Evolutionary conservation across 2,888 invertebrate genomes (phyloP), one percentile per base, ranked within the genome.

Genomic region (Lamproptera curius): DNA sequence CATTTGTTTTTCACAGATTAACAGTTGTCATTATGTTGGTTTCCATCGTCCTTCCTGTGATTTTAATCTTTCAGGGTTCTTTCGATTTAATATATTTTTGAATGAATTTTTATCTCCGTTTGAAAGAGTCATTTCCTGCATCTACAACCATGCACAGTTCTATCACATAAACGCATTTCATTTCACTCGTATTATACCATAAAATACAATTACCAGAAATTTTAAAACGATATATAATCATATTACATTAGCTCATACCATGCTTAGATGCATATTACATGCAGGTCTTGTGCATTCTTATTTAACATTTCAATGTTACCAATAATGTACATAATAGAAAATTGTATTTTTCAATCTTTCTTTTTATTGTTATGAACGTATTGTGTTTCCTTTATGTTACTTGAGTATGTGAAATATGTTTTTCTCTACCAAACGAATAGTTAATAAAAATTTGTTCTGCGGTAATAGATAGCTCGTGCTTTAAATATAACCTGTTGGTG

Each of bases 221-320:
- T n/a, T n/a, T n/a, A n/a, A n/a, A n/a, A n/a, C n/a, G n/a, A n/a
- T n/a, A n/a, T n/a, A n/a, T 13, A n/a, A 11, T 11, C n/a, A 31
- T n/a, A 31, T 31, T n/a, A n/a, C 31, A 31, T 31, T 31, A n/a
- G 13, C 11, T 31, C 31, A 11, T 31, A 10, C 13, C 34, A 20
- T 34, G 33, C n/a, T n/a, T 31, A 2, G 26, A 36, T 35, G 36
- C 37, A 47, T 47, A 47, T 31, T 37, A 36, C 36, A 47, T 47
- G 46, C 46, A 47, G 42, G 46, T 47, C 42, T 42, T 42, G 46
- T 35, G 26, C 35, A 16, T 11, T 2, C 34, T 2, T 16, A n/a
- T n/a, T n/a, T n/a, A n/a, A n/a, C n/a, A n/a, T n/a, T n/a, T n/a
- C n/a, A n/a, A n/a, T n/a, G n/a, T n/a, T n/a, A n/a, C n/a, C n/a